phyloP scores from a whole-genome alignment of 2,113 vertebrate species.

The Ptychochromis oligacanthus region DNA sequence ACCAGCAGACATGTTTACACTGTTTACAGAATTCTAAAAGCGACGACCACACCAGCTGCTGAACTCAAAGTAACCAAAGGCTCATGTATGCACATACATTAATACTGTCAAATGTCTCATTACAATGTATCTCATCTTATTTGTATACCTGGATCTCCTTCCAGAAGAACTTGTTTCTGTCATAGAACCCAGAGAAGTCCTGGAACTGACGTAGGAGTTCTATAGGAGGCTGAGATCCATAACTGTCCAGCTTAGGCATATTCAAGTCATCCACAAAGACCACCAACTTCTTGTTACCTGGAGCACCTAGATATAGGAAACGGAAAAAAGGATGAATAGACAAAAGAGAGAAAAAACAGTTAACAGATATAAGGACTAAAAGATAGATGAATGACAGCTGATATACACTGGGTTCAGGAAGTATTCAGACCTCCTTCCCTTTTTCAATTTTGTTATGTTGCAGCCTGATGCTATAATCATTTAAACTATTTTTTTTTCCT shows the following conservation, averaged over 20 bases:
- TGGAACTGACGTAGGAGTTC: conserved; percentile 87
- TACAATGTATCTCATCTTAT: not conserved
- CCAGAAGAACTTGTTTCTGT: conserved; percentile 86
- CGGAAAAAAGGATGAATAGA: accelerated
- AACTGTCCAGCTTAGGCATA: conserved; percentile 87
- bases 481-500: no score
- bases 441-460: no score
- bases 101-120: not conserved
- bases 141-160: conserved; percentile 85
- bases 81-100: not conserved
- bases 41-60: accelerated
- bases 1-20: not conserved
- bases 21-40: not conserved
- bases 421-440: no score
- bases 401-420: no score
- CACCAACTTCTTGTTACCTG: conserved; percentile 82
- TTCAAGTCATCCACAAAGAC: conserved; percentile 90
- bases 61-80: not conserved
- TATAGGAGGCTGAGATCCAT: conserved; percentile 87
- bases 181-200: conserved; percentile 88
- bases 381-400: no score
- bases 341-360: not conserved
- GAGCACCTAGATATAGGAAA: conserved; percentile 77
- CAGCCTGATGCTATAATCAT: no score
- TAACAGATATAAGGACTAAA: not conserved